Conservation (phyloP, 1,140 invertebrate species). For the Diorhabda elongata region DNA sequence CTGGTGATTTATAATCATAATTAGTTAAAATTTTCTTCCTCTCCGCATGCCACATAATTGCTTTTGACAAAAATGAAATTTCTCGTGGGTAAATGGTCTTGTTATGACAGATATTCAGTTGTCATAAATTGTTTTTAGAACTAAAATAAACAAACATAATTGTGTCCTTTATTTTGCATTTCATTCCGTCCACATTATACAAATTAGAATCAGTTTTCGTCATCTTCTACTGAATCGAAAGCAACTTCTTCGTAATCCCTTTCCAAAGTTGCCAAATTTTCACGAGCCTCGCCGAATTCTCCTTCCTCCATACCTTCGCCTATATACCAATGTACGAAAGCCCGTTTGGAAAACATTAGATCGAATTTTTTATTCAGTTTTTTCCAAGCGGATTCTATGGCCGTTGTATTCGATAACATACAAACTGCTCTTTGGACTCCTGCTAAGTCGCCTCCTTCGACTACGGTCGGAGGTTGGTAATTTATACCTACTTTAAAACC, state of each 20-base stretch:
- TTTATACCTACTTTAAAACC: conserved; percentile 73
- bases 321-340: conserved; percentile 75
- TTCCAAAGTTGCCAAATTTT: conserved; percentile 74
- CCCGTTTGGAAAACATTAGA: conserved; percentile 72
- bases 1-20: too few relatives aligned
- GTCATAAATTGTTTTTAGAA: too few relatives aligned
- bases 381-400: conserved; percentile 68
- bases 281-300: conserved; percentile 78
- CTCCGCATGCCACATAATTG: too few relatives aligned
- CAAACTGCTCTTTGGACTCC: conserved; percentile 79
- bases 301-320: conserved; percentile 82
- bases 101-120: too few relatives aligned
- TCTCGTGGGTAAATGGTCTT: too few relatives aligned
- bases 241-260: conserved; percentile 64
- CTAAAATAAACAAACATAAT: too few relatives aligned
- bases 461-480: conserved; percentile 81
- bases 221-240: conserved; percentile 10
- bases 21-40: too few relatives aligned
- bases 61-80: too few relatives aligned
- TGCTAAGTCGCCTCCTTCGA: conserved; percentile 73
- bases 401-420: conserved; percentile 82
- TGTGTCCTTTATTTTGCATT: too few relatives aligned
- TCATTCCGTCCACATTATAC: too few relatives aligned
- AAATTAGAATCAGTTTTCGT: too few relatives aligned
- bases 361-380: conserved; percentile 78